A percentile compares a stretch with the other conserved stretches of the same genome.
Evolutionary conservation across 2,888 invertebrate genomes (phyloP).

Genomic region (Meiosimyza decipiens): DNA sequence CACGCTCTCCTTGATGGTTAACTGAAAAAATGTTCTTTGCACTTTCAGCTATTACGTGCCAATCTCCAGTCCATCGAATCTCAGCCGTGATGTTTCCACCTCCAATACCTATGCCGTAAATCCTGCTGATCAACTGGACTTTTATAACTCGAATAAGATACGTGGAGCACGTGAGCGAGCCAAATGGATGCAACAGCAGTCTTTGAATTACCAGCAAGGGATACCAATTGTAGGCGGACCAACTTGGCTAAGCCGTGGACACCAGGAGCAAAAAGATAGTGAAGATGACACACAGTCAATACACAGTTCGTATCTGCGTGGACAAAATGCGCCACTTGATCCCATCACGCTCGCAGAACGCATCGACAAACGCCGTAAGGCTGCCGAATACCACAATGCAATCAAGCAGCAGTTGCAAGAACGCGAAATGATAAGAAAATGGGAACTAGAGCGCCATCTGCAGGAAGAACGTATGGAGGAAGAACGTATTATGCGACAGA

Average conservation of each 20-base stretch:
- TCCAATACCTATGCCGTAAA: conserved; percentile 64
- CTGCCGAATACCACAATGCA: conserved; percentile 86
- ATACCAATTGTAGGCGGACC: conserved; percentile 59
- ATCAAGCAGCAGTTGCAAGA: conserved; percentile 88
- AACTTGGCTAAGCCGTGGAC: conserved; percentile 70
- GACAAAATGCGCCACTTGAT: conserved; percentile 88
- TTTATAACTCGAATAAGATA: conserved; percentile 57
- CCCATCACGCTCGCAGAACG: conserved; percentile 83
- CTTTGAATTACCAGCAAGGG: conserved; percentile 33
- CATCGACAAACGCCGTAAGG: conserved; percentile 83
- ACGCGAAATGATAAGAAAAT: conserved; percentile 78
- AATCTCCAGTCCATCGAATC: conserved; percentile 50
- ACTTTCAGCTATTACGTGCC: conserved; percentile 55
- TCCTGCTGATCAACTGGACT: conserved; percentile 57
- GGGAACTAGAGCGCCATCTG: conserved; percentile 79
- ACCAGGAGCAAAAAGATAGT: conserved; percentile 69
- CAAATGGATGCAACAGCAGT: conserved; percentile 69
- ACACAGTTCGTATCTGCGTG: conserved; percentile 77
- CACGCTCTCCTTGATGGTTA: too few relatives aligned
- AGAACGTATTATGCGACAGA: conserved; percentile 78
- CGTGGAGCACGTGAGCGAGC: conserved; percentile 75
- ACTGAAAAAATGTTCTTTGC: too few relatives aligned
- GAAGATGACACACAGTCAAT: conserved; percentile 63
- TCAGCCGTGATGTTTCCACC: conserved; percentile 64
- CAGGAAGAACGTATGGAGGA: conserved; percentile 87